Evolutionary conservation across 2,888 invertebrate genomes (phyloP), one percentile per base, ranked within the genome.

Genomic region (Lycia hirtaria): DNA sequence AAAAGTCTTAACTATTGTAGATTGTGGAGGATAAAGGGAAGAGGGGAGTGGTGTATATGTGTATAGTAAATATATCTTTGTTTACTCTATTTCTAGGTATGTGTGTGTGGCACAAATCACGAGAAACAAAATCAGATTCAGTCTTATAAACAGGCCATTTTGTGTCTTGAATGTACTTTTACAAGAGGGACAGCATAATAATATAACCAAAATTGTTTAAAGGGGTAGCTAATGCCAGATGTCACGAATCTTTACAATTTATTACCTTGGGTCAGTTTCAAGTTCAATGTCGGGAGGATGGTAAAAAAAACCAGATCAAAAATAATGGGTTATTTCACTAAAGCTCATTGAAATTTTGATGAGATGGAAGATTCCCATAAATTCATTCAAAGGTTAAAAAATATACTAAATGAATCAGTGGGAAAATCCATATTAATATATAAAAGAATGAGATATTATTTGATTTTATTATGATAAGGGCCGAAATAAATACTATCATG

Each of bases 41-140:
- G 48, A 64, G 72, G 77, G 71, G 72, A n/a, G 62, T 64, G 61
- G 76, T 78, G 81, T 84, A 82, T 85, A 83, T 80, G 78, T 73
- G 83, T 85, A 80, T 84, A 78, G 76, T 82, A 89, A 86, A 90
- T 88, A 85, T 78, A 80, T 81, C 81, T 83, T 76, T 80, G 69
- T 66, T 64, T 33, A 61, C 57, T 74, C 75, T 88, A 88, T 83
- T 76, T 80, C 85, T 87, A 86, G 55, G 64, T 69, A 64, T 68
- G 73, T 56, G 50, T 56, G 50, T 70, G 74, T 74, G 80, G 73
- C 79, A 68, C 84, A 79, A 71, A 68, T 71, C 70, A 80, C 81
- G 82, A 78, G 80, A 22, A 45, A 40, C 28, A 80, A 78, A 77
- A 72, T 69, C 57, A 61, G 80, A 78, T 64, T 91, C 91, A 91